Base-by-base conservation (phyloP, 1,140 invertebrate species). In the Trinorchestia longiramus region DNA sequence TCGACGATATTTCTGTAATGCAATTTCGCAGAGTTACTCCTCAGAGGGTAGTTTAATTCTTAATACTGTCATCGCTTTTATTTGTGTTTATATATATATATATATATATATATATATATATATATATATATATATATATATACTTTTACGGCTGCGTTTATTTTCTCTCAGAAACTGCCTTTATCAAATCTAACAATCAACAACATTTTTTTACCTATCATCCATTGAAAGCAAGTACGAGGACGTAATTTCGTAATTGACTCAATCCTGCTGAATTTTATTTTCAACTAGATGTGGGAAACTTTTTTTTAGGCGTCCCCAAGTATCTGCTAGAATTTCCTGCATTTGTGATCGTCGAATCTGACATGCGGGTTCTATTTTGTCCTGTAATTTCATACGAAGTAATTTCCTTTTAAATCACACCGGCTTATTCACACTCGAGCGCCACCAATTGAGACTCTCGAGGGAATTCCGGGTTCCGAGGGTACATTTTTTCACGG, bases 351-450 rank as follows among this genome's bases (percentile, higher is more conserved):
- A 3, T 28, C 1, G 62, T 77, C 62, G 62, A 77, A 19, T 77
- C 62, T 77, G 62, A 43, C 43, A 90, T 90, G 88, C 88, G 88
- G 88, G 88, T 90, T 43, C 41, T 41, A 36, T 11, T 90, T 90
- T 90, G 43, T 90, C n/a, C 88, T 90, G 41, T 90, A 90, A 90
- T 90, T 90, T 45, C 40, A 23, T 8, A 43, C 43, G 19, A 45
- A 43, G 36, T 94, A 94, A 94, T 94, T 94, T 43, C 45, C 92
- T 43, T 94, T 94, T n/a, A 94, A 94, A 94, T 94, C 92, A 17
- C 92, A 42, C 43, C 36, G 44, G 40, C 43, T 94, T 94, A 94
- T 94, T 94, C 92, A 94, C 92, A 47, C 92, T 45, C 92, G 43
- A 44, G 11, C 36, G 43, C 36, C 92, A 94, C 43, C 92, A 94